Conservation (phyloP, 2,888 invertebrate genomes). For the Leucozona laternaria region DNA sequence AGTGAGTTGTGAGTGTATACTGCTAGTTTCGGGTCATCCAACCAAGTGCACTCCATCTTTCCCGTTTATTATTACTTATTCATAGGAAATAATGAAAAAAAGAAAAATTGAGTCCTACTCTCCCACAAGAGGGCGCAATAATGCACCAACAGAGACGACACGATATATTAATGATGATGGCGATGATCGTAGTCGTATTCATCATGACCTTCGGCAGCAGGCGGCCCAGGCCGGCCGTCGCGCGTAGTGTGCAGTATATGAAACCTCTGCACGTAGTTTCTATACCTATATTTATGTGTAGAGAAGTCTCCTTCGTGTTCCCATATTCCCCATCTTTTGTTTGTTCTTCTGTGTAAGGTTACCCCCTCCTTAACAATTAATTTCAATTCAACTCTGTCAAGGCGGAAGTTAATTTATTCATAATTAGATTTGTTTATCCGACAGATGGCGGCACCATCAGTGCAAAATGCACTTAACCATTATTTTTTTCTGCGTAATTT, state of each 20-base stretch:
- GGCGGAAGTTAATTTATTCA: conserved; percentile 74
- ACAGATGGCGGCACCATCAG: conserved; percentile 51
- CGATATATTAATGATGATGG: conserved; percentile 16
- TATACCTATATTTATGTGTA: not conserved
- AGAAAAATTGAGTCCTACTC: conserved; percentile 22
- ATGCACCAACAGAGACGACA: conserved; percentile 26
- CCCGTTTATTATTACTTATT: conserved; percentile 71
- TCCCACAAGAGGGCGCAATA: conserved; percentile 39
- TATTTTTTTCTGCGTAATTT: conserved; percentile 13
- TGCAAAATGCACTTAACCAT: conserved; percentile 43
- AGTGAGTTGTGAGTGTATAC: conserved; percentile 29
- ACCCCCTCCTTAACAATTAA: conserved; percentile 51
- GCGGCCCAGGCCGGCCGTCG: not conserved
- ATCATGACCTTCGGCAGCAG: conserved; percentile 45
- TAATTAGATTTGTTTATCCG: conserved; percentile 74
- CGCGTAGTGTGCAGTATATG: conserved; percentile 21
- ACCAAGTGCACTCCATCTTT: conserved; percentile 70
- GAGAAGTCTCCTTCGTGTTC: not conserved
- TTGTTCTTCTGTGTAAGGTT: conserved; percentile 3
- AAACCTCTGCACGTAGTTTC: conserved; percentile 36
- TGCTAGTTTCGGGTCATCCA: conserved; percentile 63
- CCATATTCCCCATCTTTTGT: conserved; percentile 2
- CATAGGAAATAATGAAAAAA: conserved; percentile 35
- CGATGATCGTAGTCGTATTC: conserved; percentile 4
- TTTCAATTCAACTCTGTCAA: conserved; percentile 71